Conservation (phyloP, 2,113 vertebrate genomes). For the Ammodytes marinus region DNA sequence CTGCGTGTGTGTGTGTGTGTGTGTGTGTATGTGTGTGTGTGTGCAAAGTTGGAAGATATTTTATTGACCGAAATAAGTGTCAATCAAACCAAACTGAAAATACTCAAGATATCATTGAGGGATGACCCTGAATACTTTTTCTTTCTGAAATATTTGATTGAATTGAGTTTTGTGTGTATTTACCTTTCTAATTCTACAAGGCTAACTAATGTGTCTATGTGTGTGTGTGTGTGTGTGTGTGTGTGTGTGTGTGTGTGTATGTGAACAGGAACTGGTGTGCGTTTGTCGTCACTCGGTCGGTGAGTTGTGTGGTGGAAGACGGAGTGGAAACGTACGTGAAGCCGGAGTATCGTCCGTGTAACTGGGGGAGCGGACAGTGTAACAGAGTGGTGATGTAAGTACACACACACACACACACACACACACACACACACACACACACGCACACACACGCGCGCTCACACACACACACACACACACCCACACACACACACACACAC, state of each 20-base stretch:
- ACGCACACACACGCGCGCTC: neutral
- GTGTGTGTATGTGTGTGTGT: too few relatives aligned
- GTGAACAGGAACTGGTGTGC: constrained; percentile 94
- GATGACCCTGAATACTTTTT: too few relatives aligned
- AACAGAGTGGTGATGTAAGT: constrained; percentile 90
- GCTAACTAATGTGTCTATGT: neutral
- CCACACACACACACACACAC: neutral
- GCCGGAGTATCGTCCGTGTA: constrained; percentile 93
- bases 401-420: constrained; percentile 28
- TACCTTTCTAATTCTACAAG: too few relatives aligned
- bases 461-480: neutral
- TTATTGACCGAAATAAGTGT: too few relatives aligned
- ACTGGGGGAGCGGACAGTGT: constrained; percentile 93
- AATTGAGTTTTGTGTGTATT: too few relatives aligned
- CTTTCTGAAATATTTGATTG: too few relatives aligned
- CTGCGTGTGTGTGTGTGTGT: too few relatives aligned
- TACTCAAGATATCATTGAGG: too few relatives aligned
- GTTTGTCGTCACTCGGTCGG: constrained; percentile 90
- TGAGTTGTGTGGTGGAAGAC: constrained; percentile 96
- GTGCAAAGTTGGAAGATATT: too few relatives aligned
- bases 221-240: constrained; percentile 11
- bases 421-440: constrained; percentile 4
- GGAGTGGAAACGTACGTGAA: constrained; percentile 94
- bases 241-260: constrained; percentile 25
- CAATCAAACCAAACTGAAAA: neutral